Evolutionary conservation across 2,888 invertebrate species (phyloP), one percentile per base, ranked within the genome.

Genomic region (Meganola albula): DNA sequence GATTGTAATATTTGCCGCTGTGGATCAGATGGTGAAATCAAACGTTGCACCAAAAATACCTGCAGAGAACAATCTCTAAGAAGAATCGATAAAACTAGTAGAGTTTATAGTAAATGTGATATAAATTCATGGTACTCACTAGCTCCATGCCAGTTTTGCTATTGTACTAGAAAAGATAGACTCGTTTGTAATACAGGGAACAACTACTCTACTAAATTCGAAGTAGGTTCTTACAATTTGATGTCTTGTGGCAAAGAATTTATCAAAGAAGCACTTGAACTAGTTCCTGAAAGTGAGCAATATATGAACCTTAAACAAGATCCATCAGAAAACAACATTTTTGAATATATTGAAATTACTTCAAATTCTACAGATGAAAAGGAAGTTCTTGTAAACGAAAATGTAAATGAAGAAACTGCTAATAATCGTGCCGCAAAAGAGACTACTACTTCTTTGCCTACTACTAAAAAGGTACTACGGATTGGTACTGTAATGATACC

Each of bases 1-100:
- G 70, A 66, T 18, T 80, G 82, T 31, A 82, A 80, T 24, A 43
- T 80, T 1, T 82, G 82, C 32, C 53, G 58, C 20, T 82, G 82
- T 45, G 58, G 54, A 4, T 12, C 48, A 0, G 39, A 61, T 1
- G 77, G 82, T 0, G 38, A 40, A 20, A 40, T 77, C 6, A 58
- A 55, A 1, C 60, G 59, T 12, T 82, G 82, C 37, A 80, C 79
- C 0, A 60, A 59, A 40, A 75, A 78, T 20, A 33, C 39, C 2
- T 82, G 82, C 34, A 39, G 53, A 1, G 39, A n/a, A n/a, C n/a
- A n/a, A n/a, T n/a, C n/a, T n/a, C n/a, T n/a, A n/a, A 54, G 58
- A 34, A 39, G 37, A 6, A 23, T 29, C 1, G 11, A 18, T 1
- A 29, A 38, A 8, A 24, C 24, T 1, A 49, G 35, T 11, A 49